Base-by-base conservation (phyloP, 2,797 vertebrate genomes). In the Neomorphus geoffroyi region DNA sequence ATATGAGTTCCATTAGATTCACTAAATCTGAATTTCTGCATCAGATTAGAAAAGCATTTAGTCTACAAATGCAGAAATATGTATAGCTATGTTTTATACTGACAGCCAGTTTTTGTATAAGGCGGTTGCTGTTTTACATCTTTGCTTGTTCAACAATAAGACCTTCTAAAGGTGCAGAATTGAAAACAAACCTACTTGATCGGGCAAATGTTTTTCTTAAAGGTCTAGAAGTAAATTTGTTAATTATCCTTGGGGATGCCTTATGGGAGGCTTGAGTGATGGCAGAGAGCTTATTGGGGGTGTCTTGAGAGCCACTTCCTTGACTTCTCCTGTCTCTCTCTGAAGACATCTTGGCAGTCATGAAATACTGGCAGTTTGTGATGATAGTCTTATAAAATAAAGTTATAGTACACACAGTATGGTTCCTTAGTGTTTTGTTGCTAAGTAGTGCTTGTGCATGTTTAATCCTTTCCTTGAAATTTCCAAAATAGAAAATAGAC, bases 381-480 rank as follows among this genome's bases (percentile, higher is more conserved):
- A 95, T 96, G 93, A 94, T 96, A 96, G 92, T 96, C 95, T 96
- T 96, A 96, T 96, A 94, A 96, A 97, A 97, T 88, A 94, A 97
- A 97, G 96, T 96, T 97, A 94, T 93, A 97, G 95, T 97, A 97
- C 96, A 97, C 94, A 94, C 93, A 96, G 95, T 95, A 95, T 97
- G 94, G 93, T 94, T 96, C 80, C 93, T 86, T 89, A 94, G 95
- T 97, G 95, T 95, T 96, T 96, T 97, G 96, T 97, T 97, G 96
- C 95, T 97, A 97, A 96, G 96, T 97, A 96, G 90, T 96, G 93
- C 96, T 96, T 94, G 93, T 96, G 94, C 94, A 94, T 96, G 94
- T 96, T 96, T 96, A 96, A 94, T 95, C 93, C 86, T 58, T 94
- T 96, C 94, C 94, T 84, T 95, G 94, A 92, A 97, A 94, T 92